Evolutionary conservation across 2,797 vertebrate genomes (phyloP).

Genomic region (Yasuhikotakia modesta): DNA sequence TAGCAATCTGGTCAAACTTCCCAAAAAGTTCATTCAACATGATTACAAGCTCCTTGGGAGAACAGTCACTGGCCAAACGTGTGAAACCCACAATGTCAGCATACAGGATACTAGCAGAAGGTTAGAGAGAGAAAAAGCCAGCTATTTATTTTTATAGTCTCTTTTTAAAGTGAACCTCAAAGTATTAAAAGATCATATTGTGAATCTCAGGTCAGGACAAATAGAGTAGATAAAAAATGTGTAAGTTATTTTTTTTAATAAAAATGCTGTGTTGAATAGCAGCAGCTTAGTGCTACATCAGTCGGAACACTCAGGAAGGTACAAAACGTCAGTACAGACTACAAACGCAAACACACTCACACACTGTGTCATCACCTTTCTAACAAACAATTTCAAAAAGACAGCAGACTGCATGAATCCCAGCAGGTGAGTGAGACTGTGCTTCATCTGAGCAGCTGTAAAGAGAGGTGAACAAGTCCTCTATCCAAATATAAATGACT

Average conservation of each 20-base stretch:
- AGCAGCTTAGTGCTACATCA: neutral
- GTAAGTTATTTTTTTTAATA: neutral
- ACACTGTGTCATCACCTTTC: slow-evolving; percentile 33
- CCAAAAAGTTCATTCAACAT: slow-evolving; percentile 97
- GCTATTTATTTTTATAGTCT: neutral
- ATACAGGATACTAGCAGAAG: slow-evolving; percentile 86
- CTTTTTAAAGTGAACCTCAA: neutral
- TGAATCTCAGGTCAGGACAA: slow-evolving; percentile 8
- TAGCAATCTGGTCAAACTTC: slow-evolving; percentile 98
- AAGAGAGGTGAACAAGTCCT: slow-evolving; percentile 1
- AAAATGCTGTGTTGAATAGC: neutral
- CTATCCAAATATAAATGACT: slow-evolving; percentile 33
- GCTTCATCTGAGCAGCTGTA: slow-evolving; percentile 19
- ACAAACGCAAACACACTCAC: neutral
- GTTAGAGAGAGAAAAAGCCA: neutral
- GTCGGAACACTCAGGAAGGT: neutral
- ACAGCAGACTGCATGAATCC: slow-evolving; percentile 1
- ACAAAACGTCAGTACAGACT: neutral
- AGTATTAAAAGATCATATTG: neutral
- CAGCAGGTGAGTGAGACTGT: slow-evolving; percentile 20
- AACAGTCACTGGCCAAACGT: slow-evolving; percentile 95
- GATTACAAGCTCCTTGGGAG: slow-evolving; percentile 94
- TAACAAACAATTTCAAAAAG: slow-evolving; percentile 35
- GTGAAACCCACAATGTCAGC: slow-evolving; percentile 98
- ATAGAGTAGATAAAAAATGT: neutral